Percentiles rank a stretch among this genome's conserved stretches.
These are phyloP conservation scores for Ditylenchus dipsaci DNA, from an alignment of 1,140 invertebrate species.

Conservation along the genomic window DNA sequence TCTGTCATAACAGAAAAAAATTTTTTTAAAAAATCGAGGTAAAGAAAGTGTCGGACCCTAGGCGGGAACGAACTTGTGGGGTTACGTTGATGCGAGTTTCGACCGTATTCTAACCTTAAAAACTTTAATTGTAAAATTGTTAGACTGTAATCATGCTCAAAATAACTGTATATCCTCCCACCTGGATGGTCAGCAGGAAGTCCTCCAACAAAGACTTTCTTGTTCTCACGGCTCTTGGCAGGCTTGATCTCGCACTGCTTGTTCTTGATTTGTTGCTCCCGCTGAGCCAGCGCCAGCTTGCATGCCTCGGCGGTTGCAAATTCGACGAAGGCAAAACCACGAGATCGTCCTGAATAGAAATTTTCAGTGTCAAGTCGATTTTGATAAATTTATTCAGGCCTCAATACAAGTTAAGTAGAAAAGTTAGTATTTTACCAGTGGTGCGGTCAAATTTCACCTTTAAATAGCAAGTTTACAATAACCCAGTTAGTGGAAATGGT, in stretches of 20 bases:
- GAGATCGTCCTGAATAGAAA: slow-evolving; percentile 31
- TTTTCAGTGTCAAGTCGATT: background rate
- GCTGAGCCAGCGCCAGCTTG: slow-evolving; percentile 45
- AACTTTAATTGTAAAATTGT: too few relatives aligned
- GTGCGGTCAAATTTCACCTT: slow-evolving; percentile 54
- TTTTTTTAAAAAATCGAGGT: too few relatives aligned
- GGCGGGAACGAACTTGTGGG: too few relatives aligned
- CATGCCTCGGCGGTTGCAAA: slow-evolving; percentile 54
- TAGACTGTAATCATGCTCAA: too few relatives aligned
- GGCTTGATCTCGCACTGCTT: slow-evolving; percentile 56
- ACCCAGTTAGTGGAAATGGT: background rate
- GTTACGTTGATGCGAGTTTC: too few relatives aligned
- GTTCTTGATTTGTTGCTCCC: slow-evolving; percentile 55
- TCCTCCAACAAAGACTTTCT: slow-evolving; percentile 58
- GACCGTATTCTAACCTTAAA: too few relatives aligned
- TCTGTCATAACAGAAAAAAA: too few relatives aligned
- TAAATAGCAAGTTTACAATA: slow-evolving; percentile 1
- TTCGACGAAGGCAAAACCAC: slow-evolving; percentile 57
- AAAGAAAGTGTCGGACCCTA: too few relatives aligned
- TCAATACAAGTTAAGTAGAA: background rate
- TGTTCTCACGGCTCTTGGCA: slow-evolving; percentile 57
- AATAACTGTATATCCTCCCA: too few relatives aligned
- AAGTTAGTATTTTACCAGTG: slow-evolving; percentile 28
- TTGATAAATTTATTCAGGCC: background rate
- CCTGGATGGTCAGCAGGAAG: slow-evolving; percentile 51